Evolutionary conservation across 2,888 invertebrate species (phyloP).

Genomic region (Xestia ashworthii): DNA sequence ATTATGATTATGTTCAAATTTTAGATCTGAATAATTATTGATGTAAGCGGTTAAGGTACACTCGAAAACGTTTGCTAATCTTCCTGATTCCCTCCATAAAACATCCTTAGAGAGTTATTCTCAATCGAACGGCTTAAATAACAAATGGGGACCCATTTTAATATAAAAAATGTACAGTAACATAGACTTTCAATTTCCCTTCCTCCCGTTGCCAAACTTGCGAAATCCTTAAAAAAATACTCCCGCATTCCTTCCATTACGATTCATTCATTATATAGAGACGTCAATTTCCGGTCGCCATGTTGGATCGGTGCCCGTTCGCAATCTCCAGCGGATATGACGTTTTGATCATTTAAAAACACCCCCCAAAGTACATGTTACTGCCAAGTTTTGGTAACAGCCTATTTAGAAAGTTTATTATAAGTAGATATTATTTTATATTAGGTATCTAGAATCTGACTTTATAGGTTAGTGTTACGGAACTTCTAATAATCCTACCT

Average conservation of each 20-base stretch:
- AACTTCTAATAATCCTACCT: neutral
- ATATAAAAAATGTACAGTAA: slow-evolving; percentile 47
- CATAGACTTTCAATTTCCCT: slow-evolving; percentile 59
- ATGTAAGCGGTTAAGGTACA: neutral
- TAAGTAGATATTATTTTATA: neutral
- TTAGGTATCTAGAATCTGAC: neutral
- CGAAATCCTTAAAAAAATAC: slow-evolving; percentile 65
- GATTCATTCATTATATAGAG: slow-evolving; percentile 79
- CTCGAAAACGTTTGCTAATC: neutral
- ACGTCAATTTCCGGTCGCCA: slow-evolving; percentile 82
- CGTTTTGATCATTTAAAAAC: slow-evolving; percentile 79
- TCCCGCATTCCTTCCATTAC: slow-evolving; percentile 69
- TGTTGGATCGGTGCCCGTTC: slow-evolving; percentile 78
- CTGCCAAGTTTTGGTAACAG: slow-evolving; percentile 63
- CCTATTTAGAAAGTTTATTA: slow-evolving; percentile 18
- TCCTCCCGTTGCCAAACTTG: slow-evolving; percentile 53
- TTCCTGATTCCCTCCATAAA: neutral
- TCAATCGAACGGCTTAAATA: slow-evolving; percentile 36
- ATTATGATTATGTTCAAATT: neutral
- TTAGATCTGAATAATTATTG: neutral
- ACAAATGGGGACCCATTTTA: slow-evolving; percentile 37
- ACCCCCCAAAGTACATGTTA: slow-evolving; percentile 61
- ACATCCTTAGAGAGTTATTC: neutral
- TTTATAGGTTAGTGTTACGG: neutral
- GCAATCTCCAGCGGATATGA: slow-evolving; percentile 79